A percentile compares a stretch with the other conserved stretches of the same genome.
Evolutionary conservation across 2,797 vertebrate species (phyloP).

Genomic region (Coendou prehensilis): DNA sequence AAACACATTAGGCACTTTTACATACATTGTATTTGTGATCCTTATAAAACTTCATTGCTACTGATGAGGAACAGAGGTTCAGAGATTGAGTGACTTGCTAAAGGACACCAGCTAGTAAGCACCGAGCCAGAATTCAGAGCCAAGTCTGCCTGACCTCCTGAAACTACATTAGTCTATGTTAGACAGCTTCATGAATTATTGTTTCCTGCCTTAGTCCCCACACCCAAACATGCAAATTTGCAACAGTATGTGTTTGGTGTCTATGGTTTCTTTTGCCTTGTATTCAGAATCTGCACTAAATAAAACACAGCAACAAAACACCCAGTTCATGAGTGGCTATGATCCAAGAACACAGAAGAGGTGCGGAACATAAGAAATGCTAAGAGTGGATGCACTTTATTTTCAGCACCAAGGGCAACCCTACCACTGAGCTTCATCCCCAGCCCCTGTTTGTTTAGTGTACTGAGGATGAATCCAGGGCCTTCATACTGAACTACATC

Average conservation of each 20-base stretch:
- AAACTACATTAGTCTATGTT: slow-evolving; percentile 26
- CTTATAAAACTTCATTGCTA: slow-evolving; percentile 36
- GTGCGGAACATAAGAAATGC: slow-evolving; percentile 13
- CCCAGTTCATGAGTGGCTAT: not conserved
- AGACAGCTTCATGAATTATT: slow-evolving; percentile 8
- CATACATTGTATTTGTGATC: slow-evolving; percentile 11
- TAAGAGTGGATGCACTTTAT: not conserved
- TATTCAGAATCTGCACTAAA: slow-evolving; percentile 14
- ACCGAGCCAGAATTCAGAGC: slow-evolving; percentile 44
- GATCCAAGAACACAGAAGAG: not conserved
- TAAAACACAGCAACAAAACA: not conserved
- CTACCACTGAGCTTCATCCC: not conserved
- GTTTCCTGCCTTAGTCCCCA: slow-evolving; percentile 3
- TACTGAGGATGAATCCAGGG: not conserved
- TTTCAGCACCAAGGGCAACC: not conserved
- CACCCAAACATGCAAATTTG: not conserved
- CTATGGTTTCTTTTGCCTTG: slow-evolving; percentile 49
- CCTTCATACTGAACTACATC: not conserved
- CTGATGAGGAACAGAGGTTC: slow-evolving; percentile 28
- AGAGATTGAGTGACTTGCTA: slow-evolving; percentile 36
- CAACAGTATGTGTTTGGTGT: not conserved
- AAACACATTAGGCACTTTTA: slow-evolving; percentile 41
- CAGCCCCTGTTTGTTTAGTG: not conserved
- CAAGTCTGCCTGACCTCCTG: not conserved
- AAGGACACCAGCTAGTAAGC: slow-evolving; percentile 50